Evolutionary conservation across 1,140 invertebrate species (phyloP).

Genomic region (Plectrocnemia conspersa): DNA sequence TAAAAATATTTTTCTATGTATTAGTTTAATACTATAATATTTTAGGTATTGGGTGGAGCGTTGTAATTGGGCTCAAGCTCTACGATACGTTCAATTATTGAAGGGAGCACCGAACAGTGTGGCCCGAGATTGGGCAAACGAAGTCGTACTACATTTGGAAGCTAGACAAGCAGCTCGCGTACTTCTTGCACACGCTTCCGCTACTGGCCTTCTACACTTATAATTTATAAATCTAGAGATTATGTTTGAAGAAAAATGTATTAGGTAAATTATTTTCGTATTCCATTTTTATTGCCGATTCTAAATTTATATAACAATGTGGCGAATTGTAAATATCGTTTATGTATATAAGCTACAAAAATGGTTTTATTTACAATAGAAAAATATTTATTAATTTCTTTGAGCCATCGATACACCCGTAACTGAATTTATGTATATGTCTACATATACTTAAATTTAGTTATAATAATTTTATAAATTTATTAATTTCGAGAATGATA

Average conservation of each 20-base stretch:
- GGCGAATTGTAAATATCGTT: too few relatives aligned
- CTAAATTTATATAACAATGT: too few relatives aligned
- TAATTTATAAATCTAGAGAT: slow-evolving; percentile 39
- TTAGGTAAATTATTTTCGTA: not conserved
- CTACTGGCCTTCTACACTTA: slow-evolving; percentile 64
- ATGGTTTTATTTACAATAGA: too few relatives aligned
- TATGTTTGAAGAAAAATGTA: not conserved
- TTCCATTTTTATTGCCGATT: not conserved
- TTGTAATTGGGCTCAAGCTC: slow-evolving; percentile 75
- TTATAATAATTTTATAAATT: too few relatives aligned
- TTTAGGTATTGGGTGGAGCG: slow-evolving; percentile 79
- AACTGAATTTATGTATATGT: too few relatives aligned
- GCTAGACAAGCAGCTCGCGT: slow-evolving; percentile 85
- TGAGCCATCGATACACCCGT: too few relatives aligned
- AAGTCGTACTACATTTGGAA: slow-evolving; percentile 78
- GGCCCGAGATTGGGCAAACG: slow-evolving; percentile 81
- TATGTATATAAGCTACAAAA: too few relatives aligned
- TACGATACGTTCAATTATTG: slow-evolving; percentile 87
- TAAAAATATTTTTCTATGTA: slow-evolving; percentile 15
- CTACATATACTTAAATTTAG: too few relatives aligned
- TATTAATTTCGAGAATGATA: too few relatives aligned
- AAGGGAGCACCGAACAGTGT: slow-evolving; percentile 78
- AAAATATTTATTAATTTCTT: too few relatives aligned
- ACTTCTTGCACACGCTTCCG: slow-evolving; percentile 78
- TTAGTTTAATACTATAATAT: slow-evolving; percentile 15